phyloP scores from a whole-genome alignment of 2,888 invertebrate genomes.

The Eilema depressum region DNA sequence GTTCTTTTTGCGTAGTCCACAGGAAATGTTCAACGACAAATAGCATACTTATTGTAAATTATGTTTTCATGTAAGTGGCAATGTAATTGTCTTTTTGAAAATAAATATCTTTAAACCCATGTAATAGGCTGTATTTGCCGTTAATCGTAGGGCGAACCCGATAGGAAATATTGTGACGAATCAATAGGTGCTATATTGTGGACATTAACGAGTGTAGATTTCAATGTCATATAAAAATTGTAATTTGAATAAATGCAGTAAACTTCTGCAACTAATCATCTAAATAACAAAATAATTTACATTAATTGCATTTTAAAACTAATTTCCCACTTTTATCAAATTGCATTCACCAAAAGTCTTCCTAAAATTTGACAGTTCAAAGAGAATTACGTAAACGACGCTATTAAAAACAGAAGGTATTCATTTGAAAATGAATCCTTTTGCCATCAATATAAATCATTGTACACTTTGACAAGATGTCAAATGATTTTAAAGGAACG shows the following conservation, averaged over 20 bases:
- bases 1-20: no score
- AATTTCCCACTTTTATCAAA: conserved; percentile 21
- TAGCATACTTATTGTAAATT: no score
- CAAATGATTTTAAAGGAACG: conserved; percentile 37
- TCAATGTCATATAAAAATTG: no score
- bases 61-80: no score
- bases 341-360: conserved; percentile 37
- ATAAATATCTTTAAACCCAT: background rate
- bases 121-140: no score
- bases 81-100: no score
- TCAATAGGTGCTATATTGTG: no score
- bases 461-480: conserved; percentile 40
- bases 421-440: conserved; percentile 36
- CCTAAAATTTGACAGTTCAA: conserved; percentile 34
- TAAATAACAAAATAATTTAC: background rate
- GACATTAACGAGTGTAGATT: no score
- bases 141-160: no score
- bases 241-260: no score
- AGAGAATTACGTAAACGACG: conserved; percentile 33
- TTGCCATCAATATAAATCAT: conserved; percentile 44
- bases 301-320: background rate
- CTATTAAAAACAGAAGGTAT: conserved; percentile 43
- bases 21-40: no score
- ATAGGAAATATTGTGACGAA: no score
- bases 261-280: background rate